Percentiles rank a stretch among this genome's conserved stretches.
phyloP scores from a whole-genome alignment of 2,888 invertebrate species.

The Bursaphelenchus okinawaensis region DNA sequence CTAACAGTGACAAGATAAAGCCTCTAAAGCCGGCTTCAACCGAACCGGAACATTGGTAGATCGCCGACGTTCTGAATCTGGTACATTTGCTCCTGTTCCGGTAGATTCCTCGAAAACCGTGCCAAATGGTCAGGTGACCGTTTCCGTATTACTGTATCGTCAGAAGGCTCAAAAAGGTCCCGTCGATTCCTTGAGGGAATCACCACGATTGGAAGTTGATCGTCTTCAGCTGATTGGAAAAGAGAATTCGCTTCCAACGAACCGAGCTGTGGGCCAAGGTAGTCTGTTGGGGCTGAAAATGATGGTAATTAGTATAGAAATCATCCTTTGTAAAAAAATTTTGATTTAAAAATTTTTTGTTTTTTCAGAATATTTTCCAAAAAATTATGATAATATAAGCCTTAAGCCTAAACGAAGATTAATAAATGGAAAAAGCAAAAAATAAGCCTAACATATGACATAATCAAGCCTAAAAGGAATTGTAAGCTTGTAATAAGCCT shows the following conservation, averaged over 20 bases:
- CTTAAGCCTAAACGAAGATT: too few species aligned
- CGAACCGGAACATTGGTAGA: conserved; percentile 27
- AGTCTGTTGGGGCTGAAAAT: background rate
- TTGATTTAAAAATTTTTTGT: too few species aligned
- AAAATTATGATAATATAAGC: too few species aligned
- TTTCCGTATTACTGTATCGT: background rate
- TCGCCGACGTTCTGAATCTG: conserved; percentile 23
- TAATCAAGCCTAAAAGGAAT: too few species aligned
- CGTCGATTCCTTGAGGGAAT: background rate
- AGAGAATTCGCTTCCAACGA: background rate
- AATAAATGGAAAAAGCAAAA: too few species aligned
- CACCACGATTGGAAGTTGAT: background rate
- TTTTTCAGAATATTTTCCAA: too few species aligned
- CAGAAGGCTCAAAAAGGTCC: background rate
- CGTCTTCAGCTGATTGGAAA: background rate
- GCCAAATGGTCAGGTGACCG: conserved; percentile 12
- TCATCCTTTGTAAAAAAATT: too few species aligned
- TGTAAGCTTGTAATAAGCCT: too few species aligned
- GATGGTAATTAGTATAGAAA: background rate
- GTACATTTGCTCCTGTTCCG: conserved; percentile 19
- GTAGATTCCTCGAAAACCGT: conserved; percentile 16
- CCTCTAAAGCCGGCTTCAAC: too few species aligned
- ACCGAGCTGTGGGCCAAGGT: background rate
- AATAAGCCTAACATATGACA: too few species aligned
- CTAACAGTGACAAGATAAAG: too few species aligned